Percentiles rank a stretch among this genome's conserved stretches.
Conservation (phyloP, 2,797 vertebrate genomes). For the Chromobotia macracanthus region DNA sequence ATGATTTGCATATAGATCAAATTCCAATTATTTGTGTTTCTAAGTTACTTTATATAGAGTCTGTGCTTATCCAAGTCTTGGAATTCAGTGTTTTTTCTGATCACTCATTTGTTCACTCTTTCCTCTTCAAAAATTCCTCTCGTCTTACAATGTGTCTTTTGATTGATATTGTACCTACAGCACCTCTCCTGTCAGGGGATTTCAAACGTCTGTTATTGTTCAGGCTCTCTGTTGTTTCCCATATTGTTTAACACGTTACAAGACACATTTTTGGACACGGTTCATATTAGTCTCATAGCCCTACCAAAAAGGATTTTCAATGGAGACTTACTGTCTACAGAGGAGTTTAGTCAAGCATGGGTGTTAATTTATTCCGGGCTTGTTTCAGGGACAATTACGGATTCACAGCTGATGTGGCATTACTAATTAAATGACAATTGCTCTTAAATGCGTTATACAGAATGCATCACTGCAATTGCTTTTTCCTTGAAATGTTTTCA, state of each 20-base stretch:
- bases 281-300: background rate
- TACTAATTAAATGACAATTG: conserved; percentile 33
- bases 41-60: conserved; percentile 1
- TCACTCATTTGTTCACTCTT: background rate
- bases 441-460: conserved; percentile 25
- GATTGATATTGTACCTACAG: conserved; percentile 5
- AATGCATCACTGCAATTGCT: conserved; percentile 38
- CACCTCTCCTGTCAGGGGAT: background rate
- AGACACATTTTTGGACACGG: background rate
- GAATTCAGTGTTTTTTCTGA: background rate
- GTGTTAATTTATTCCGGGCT: conserved; percentile 15
- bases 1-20: conserved; percentile 26
- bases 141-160: background rate
- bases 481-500: background rate
- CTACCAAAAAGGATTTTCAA: conserved; percentile 7
- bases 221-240: background rate
- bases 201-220: background rate
- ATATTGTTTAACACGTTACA: background rate
- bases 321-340: conserved; percentile 15
- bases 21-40: conserved; percentile 20
- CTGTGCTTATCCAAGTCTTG: background rate
- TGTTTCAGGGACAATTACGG: background rate
- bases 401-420: conserved; percentile 17
- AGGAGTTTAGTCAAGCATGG: conserved; percentile 30
- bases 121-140: background rate